phyloP scores from a whole-genome alignment of 2,888 invertebrate genomes.

The Nomada goodeniana region DNA sequence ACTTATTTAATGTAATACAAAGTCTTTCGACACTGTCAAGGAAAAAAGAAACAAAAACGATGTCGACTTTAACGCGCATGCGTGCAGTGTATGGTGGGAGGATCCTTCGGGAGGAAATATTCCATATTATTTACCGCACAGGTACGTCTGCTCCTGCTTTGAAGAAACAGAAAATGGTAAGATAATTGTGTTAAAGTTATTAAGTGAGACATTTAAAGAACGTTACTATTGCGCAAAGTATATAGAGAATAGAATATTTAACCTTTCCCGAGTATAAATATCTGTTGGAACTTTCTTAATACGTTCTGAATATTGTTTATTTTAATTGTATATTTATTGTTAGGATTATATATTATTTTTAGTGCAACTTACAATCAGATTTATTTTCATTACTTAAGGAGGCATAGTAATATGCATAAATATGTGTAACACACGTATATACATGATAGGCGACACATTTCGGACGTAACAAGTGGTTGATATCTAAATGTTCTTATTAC shows the following conservation, averaged over 20 bases:
- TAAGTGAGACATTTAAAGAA: not conserved
- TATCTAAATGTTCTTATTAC: not conserved
- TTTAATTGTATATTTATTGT: not conserved
- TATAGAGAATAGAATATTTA: not conserved
- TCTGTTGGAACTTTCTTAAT: not conserved
- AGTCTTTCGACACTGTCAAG: conserved; percentile 30
- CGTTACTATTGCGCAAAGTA: not conserved
- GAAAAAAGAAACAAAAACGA: conserved; percentile 35
- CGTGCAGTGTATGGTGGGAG: conserved; percentile 50
- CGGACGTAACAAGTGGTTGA: conserved; percentile 58
- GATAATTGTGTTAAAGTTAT: conserved; percentile 14
- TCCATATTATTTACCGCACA: conserved; percentile 48
- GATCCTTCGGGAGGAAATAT: conserved; percentile 43
- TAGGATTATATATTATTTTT: not conserved
- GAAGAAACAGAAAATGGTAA: conserved; percentile 62
- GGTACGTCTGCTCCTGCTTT: conserved; percentile 39
- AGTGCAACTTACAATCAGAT: too few species aligned
- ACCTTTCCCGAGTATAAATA: not conserved
- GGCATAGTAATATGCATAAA: conserved; percentile 1
- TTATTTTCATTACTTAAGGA: not conserved
- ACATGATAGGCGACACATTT: not conserved
- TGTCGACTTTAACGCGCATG: conserved; percentile 57
- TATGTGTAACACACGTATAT: not conserved
- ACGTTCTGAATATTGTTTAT: not conserved
- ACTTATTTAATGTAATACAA: conserved; percentile 18